Base-by-base conservation (phyloP, 92 coral and sea anemone genomes). In the Anthopleura xanthogrammica region DNA sequence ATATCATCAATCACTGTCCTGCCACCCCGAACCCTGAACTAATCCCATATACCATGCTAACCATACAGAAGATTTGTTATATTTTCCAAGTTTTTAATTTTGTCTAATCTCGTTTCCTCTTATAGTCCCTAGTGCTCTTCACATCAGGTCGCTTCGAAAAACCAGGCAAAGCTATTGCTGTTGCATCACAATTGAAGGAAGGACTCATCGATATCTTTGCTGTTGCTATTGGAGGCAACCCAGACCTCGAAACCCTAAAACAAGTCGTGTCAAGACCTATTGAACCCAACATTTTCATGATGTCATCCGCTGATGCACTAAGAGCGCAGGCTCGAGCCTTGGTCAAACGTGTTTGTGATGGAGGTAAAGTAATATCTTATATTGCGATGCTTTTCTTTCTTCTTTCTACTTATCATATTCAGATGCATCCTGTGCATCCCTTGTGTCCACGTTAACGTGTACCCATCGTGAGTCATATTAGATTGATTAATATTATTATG, bases 211-310 rank as follows among this genome's bases (percentile, higher is more conserved):
- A 93, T 75, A 72, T 95, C 36, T 93, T 85, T 55, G 86, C 87
- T 16, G 93, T 95, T 71, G 86, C 94, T 14, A 82, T 92, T 66
- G 95, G 95, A 5, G 84, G 84, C 39, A 87, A 91, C 56, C 94
- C 93, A 41, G 98, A 95, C 62, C 60, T 95, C 10, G 76, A 60
- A 72, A 88, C 90, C 39, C 80, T 93, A 20, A 89, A 81, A 36
- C 76, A 88, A 74, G 60, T 95, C 7, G 98, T 87, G 1, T 92
- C 97, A 5, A 89, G 86, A 20, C 92, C 93, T 16, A 90, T 78
- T 70, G 97, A 93, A 75, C 81, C 87, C 71, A 90, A 95, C 75
- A 89, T 95, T 12, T 95, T 93, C 80, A 64, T 95, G 90, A 76
- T 94, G 54, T 91, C 98, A 22, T 89, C 98, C 46, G 83, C 91